Conservation (phyloP, 2,888 invertebrate species). For the Eilema caniola region DNA sequence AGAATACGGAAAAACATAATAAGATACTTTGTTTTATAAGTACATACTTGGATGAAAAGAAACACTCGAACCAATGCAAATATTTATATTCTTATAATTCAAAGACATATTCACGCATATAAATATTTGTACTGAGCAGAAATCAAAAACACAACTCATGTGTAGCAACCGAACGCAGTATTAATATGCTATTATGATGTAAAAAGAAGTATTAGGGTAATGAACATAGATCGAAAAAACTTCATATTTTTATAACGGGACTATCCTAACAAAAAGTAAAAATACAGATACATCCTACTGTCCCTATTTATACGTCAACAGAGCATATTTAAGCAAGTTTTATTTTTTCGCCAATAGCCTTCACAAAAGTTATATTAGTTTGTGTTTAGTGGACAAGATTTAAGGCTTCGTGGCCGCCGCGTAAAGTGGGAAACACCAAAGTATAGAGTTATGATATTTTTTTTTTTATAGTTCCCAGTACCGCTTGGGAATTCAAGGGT, state of each 20-base stretch:
- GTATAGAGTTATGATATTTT: constrained; percentile 37
- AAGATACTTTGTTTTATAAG: too few species aligned
- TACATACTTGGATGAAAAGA: too few species aligned
- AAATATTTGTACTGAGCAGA: too few species aligned
- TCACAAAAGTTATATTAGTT: constrained; percentile 61
- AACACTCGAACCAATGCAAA: too few species aligned
- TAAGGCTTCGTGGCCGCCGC: constrained; percentile 24
- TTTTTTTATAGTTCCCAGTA: constrained; percentile 4
- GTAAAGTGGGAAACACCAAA: constrained; percentile 26
- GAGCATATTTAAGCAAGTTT: constrained; percentile 42
- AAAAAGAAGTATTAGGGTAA: too few species aligned
- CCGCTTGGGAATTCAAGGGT: constrained; percentile 21
- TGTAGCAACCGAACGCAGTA: too few species aligned
- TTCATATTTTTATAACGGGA: neutral
- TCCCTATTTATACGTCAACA: constrained; percentile 43
- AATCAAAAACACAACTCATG: too few species aligned
- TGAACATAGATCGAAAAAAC: too few species aligned
- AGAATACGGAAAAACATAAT: too few species aligned
- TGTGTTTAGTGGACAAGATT: constrained; percentile 49
- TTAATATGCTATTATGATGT: too few species aligned
- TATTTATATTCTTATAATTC: too few species aligned
- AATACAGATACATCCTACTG: constrained; percentile 22
- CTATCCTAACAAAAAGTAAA: neutral
- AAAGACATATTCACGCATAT: too few species aligned
- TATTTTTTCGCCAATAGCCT: constrained; percentile 53